Evolutionary conservation across 2,797 vertebrate species (phyloP), one percentile per base, ranked within the genome.

Genomic region (Ctenopoma multispine): DNA sequence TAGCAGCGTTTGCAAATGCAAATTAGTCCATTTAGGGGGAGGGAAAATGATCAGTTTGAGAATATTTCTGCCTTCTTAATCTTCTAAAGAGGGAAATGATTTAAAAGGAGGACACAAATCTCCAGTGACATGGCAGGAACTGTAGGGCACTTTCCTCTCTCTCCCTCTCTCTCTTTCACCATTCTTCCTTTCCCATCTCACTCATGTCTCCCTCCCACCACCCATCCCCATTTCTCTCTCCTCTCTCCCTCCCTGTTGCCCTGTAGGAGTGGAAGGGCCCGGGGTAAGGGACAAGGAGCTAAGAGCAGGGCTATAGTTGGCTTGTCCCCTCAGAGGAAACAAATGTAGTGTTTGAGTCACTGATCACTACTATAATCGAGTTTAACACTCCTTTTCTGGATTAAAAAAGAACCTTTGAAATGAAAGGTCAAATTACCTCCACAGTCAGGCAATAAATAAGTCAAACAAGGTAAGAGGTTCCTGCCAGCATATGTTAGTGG

Each of bases 401-500:
- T 92, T 88, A 88, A 90, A 88, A 92, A 93, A 89, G 76, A 83
- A 79, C 85, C 88, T 94, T 94, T 94, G 90, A 94, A 94, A 93
- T 85, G 86, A 93, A 93, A 93, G 93, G 93, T 95, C 92, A 92
- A 93, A 95, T 94, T 94, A 94, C 91, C 94, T 94, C 93, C 79
- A 82, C 90, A 93, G 92, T 92, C 94, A 93, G 92, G 93, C 92
- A 94, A 95, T 95, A 95, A 95, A 95, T 95, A 95, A 93, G 92
- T 94, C 92, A 93, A 94, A 95, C 92, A 94, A 95, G 93, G 94
- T 94, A 95, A 94, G 90, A 84, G 86, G 89, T 87, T 90, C 89
- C 91, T 92, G 91, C 93, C 84, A 89, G 92, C 88, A 88, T 93
- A 93, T 90, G 93, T 94, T 91, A 93, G 89, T 85, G 87, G 91